These are phyloP conservation scores for Heliconius ethilla DNA, from an alignment of 2,888 invertebrate species.

Conservation along the genomic window DNA sequence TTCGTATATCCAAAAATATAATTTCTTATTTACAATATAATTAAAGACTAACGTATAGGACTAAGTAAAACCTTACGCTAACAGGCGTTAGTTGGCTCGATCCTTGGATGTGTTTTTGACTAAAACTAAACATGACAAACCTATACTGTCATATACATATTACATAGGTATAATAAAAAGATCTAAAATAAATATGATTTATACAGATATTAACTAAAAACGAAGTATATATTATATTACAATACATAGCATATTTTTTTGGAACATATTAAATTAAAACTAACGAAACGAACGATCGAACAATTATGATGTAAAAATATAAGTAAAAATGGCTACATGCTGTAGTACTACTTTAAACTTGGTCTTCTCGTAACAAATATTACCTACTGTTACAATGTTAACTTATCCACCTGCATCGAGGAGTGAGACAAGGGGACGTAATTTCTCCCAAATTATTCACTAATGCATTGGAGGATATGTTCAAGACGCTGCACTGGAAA, in stretches of 20 bases:
- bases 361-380: neutral
- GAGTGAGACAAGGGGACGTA: no score
- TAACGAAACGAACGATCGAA: no score
- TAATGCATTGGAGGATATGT: no score
- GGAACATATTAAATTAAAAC: no score
- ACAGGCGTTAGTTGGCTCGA: constrained; percentile 41
- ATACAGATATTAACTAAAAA: neutral
- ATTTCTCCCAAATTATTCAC: no score
- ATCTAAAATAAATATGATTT: neutral
- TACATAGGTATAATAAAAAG: neutral
- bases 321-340: neutral
- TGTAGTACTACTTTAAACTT: neutral
- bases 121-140: constrained; percentile 32
- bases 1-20: constrained; percentile 74
- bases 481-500: no score
- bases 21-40: constrained; percentile 67
- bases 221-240: neutral
- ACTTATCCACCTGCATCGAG: no score
- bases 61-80: constrained; percentile 39
- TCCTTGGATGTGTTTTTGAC: constrained; percentile 39
- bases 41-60: constrained; percentile 46
- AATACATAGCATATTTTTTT: no score
- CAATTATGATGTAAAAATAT: no score
- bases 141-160: constrained; percentile 1
- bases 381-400: no score